Evolutionary conservation across 2,113 vertebrate genomes (phyloP).

Genomic region (Cepphus grylle): DNA sequence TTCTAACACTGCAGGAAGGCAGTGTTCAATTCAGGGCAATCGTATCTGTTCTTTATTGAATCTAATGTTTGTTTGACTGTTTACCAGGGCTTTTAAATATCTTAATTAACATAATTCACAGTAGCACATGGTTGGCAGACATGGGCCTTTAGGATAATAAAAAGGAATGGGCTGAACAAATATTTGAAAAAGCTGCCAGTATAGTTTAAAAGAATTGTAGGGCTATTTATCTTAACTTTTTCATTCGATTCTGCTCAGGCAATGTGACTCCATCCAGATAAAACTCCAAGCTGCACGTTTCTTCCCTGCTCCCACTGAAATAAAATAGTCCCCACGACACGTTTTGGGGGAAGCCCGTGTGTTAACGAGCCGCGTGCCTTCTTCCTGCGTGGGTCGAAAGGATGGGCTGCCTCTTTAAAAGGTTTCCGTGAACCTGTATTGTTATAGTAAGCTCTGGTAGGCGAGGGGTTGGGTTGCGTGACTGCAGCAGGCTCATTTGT

Average conservation of each 20-base stretch:
- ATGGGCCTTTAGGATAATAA: neutral
- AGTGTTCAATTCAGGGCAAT: neutral
- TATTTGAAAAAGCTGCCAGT: neutral
- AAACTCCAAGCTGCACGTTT: neutral
- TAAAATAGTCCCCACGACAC: neutral
- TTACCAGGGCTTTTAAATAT: neutral
- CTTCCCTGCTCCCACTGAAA: neutral
- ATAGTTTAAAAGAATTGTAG: neutral
- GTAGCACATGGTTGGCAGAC: neutral
- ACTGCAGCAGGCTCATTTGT: slow-evolving; percentile 85
- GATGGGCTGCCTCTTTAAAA: slow-evolving; percentile 76
- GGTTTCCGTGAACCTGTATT: slow-evolving; percentile 63
- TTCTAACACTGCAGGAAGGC: neutral
- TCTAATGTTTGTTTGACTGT: neutral
- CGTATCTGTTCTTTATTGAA: neutral
- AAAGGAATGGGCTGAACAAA: neutral
- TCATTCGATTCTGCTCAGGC: neutral
- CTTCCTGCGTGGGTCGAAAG: neutral
- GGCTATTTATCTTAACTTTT: neutral
- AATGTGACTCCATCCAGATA: neutral
- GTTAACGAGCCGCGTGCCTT: accelerated
- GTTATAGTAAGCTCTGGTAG: slow-evolving; percentile 71
- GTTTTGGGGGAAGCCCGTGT: neutral
- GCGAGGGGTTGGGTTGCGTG: slow-evolving; percentile 88
- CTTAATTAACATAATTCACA: neutral